phyloP scores from a whole-genome alignment of 2,888 invertebrate species.

The Blomia tropicalis region DNA sequence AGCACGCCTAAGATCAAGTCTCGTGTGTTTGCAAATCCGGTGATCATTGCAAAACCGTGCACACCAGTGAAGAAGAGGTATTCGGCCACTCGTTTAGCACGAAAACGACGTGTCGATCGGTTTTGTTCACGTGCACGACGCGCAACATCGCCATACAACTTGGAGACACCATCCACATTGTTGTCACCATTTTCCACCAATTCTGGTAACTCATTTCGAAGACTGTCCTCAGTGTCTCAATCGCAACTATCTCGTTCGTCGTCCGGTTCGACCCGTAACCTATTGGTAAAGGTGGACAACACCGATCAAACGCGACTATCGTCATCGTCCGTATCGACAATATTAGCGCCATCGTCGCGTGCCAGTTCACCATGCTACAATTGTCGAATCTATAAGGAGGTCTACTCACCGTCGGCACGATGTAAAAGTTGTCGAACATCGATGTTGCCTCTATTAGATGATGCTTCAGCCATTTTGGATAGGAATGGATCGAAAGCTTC shows the following conservation, averaged over 20 bases:
- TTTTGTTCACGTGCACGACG: constrained; percentile 2
- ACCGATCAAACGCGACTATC: neutral
- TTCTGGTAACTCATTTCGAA: neutral
- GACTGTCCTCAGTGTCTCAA: constrained; percentile 2
- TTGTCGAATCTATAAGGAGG: constrained; percentile 24
- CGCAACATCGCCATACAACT: neutral
- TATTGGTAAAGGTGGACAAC: neutral
- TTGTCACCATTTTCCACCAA: too few species aligned
- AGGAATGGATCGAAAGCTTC: neutral
- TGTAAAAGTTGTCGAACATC: constrained; percentile 18
- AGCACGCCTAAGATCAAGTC: neutral
- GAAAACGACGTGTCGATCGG: constrained; percentile 7
- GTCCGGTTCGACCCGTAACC: constrained; percentile 4
- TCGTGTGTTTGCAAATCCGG: neutral
- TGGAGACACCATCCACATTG: neutral
- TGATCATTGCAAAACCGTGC: neutral
- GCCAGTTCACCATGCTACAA: constrained; percentile 22
- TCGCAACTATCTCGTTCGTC: neutral
- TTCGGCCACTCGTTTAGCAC: neutral
- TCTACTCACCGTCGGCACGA: constrained; percentile 16
- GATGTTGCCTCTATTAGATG: neutral
- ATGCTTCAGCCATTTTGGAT: neutral
- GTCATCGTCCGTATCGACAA: constrained; percentile 7
- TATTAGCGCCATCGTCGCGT: neutral
- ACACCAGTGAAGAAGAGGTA: neutral